Evolutionary conservation across 1,140 invertebrate species (phyloP).

Genomic region (Grapholita molesta): DNA sequence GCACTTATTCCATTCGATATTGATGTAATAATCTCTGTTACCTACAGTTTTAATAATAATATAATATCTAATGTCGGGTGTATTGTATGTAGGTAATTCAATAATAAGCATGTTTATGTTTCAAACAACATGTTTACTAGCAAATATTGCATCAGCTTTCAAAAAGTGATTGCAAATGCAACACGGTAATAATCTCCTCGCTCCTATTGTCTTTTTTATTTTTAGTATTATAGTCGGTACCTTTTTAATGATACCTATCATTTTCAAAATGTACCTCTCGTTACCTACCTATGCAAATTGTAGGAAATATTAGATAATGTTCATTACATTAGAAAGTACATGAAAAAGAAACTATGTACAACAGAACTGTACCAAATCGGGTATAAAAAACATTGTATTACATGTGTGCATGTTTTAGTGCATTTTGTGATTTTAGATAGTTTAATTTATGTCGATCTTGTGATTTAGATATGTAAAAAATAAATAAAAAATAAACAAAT

Average conservation of each 20-base stretch:
- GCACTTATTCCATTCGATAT: conserved; percentile 16
- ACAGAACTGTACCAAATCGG: conserved; percentile 68
- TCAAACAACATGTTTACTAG: conserved; percentile 1
- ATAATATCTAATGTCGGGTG: background rate
- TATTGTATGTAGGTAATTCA: background rate
- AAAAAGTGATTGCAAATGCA: conserved; percentile 51
- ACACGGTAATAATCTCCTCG: conserved; percentile 22
- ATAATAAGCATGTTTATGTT: conserved; percentile 7
- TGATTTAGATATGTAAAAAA: conserved; percentile 72
- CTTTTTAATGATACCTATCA: conserved; percentile 23
- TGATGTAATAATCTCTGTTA: conserved; percentile 8
- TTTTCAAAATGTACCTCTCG: conserved; percentile 23
- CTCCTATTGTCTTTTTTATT: conserved; percentile 1
- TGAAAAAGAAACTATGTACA: conserved; percentile 51
- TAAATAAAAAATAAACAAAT: conserved; percentile 63
- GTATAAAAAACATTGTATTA: conserved; percentile 72
- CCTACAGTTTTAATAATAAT: background rate
- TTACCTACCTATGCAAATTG: conserved; percentile 56
- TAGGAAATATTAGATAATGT: conserved; percentile 56
- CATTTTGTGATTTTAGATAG: conserved; percentile 78
- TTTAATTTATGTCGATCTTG: conserved; percentile 77
- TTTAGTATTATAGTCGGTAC: conserved; percentile 32
- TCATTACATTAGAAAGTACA: conserved; percentile 17
- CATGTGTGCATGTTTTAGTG: conserved; percentile 78
- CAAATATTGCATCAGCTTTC: conserved; percentile 26